Evolutionary conservation across 2,888 invertebrate species (phyloP).

Genomic region (Tetramorium bicarinatum): DNA sequence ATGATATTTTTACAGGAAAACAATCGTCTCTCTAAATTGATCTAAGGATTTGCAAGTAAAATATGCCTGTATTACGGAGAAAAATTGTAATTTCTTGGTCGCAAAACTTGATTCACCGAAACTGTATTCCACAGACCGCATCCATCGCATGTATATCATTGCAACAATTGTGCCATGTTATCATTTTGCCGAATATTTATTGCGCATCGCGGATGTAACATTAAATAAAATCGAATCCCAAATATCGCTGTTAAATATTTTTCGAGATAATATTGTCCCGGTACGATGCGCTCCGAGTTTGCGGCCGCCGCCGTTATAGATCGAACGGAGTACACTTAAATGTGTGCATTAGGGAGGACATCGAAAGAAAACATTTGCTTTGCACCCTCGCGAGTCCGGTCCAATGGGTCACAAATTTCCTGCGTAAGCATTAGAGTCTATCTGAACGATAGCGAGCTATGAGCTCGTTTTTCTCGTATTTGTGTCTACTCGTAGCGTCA

Average conservation of each 20-base stretch:
- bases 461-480: constrained; percentile 62
- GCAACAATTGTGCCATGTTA: constrained; percentile 27
- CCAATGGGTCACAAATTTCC: constrained; percentile 63
- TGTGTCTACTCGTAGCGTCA: constrained; percentile 62
- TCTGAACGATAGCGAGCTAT: constrained; percentile 52
- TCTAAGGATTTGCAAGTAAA: background rate
- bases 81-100: background rate
- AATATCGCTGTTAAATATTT: constrained; percentile 57
- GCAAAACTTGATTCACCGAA: background rate
- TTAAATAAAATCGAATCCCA: constrained; percentile 58
- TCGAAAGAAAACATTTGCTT: constrained; percentile 70
- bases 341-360: constrained; percentile 52
- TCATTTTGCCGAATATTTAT: constrained; percentile 44
- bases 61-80: background rate
- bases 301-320: constrained; percentile 47
- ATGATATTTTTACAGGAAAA: background rate
- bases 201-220: constrained; percentile 30
- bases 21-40: background rate
- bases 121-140: background rate
- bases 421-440: constrained; percentile 64
- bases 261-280: constrained; percentile 55
- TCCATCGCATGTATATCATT: background rate
- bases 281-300: constrained; percentile 51
- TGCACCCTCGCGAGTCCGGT: constrained; percentile 59
- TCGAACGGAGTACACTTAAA: constrained; percentile 51